Base-by-base conservation (phyloP, 1,140 invertebrate genomes). In the Frieseomelitta varia region DNA sequence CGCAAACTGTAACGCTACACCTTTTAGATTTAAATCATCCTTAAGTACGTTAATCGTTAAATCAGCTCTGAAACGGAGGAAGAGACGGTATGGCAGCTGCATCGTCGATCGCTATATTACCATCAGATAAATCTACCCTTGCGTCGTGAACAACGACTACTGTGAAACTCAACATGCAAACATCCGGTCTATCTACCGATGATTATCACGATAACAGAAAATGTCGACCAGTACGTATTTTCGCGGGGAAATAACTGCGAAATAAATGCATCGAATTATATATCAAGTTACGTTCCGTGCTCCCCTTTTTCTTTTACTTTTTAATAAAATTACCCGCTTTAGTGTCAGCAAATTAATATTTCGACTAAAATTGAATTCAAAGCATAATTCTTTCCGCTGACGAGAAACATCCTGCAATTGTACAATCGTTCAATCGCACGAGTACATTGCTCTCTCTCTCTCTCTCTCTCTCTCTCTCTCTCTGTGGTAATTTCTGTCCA, bases 61-160 rank as follows among this genome's bases (percentile, higher is more conserved):
- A 61, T 74, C 27, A 34, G 4, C 24, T 12, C 30, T 39, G 80
- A 75, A 72, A 76, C 61, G n/a, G 55, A 55, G 30, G 27, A n/a
- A 63, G 56, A 67, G 51, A 75, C 39, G 10, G 39, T 47, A 47
- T 47, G 24, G 72, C 80, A 81, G 80, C 61, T 81, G 80, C 72
- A 75, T 81, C 55, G 58, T 67, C 30, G 53, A 75, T 53, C 19
- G 4, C 61, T 55, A 27, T 34, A 53, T 81, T 51, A n/a, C 61
- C 55, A 81, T 81, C 80, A 75, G 80, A 81, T 81, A 74, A 81
- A 75, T 76, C 30, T 75, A 81, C 72, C 80, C 61, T 67, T 30
- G 39, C 55, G 4, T 53, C 74, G 27, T 8, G 63, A 69, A 83
- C 63, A 65, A 63, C 34, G 68, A 78, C 39, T 30, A 67, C 81